phyloP scores from a whole-genome alignment of 2,113 vertebrate species.

The Poicephalus gulielmi region DNA sequence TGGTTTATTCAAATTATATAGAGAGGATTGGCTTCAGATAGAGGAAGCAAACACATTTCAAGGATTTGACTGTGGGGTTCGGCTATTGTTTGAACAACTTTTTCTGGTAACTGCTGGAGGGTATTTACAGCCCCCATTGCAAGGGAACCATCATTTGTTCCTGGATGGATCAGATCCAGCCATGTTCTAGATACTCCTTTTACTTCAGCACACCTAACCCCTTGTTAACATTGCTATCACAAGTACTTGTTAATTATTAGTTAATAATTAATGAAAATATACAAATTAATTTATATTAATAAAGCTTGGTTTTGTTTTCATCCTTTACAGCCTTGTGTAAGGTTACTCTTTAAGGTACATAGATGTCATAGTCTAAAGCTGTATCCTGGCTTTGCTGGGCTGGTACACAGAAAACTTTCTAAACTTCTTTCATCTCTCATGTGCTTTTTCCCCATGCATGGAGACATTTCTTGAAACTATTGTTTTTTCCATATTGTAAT shows the following conservation, averaged over 20 bases:
- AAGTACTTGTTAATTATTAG: not conserved
- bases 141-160: not conserved
- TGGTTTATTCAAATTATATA: not conserved
- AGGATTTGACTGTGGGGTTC: not conserved
- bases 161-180: not conserved
- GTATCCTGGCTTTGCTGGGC: not conserved
- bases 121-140: not conserved
- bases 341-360: not conserved
- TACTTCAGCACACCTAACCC: not conserved
- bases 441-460: accelerated
- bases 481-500: not conserved
- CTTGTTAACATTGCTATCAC: not conserved
- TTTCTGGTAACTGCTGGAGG: not conserved
- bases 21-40: not conserved
- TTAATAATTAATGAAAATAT: not conserved
- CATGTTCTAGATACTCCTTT: not conserved
- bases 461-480: not conserved
- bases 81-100: not conserved
- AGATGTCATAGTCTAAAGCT: not conserved
- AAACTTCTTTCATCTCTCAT: not conserved
- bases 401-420: not conserved
- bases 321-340: not conserved
- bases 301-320: not conserved
- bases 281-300: not conserved
- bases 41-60: not conserved